Base-by-base conservation (phyloP, 1,140 invertebrate species). In the Leucophenga varia region DNA sequence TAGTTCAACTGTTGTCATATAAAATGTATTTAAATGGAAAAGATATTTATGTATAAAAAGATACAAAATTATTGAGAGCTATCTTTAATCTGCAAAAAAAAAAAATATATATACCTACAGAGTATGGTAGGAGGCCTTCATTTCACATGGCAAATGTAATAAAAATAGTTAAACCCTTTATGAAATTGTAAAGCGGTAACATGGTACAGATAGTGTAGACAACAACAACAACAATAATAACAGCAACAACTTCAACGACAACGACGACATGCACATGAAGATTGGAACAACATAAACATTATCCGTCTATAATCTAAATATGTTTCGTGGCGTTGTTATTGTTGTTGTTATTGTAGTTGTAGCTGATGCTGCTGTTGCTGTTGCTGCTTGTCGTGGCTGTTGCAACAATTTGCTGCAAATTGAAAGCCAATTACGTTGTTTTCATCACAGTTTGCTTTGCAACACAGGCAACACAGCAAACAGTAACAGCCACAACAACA, bases 271-370 rank as follows among this genome's bases (percentile, higher is more conserved):
- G 22, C 22, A 25, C 22, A 25, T 25, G 22, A 25, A 25, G 22
- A 25, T 25, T 25, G 22, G 5, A 6, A 10, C 22, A 25, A 65
- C 63, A 67, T 67, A 67, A 67, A 67, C 56, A 68, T 67, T 67
- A 67, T 67, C 63, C 63, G 63, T 67, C 63, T 67, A 67, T 67
- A 67, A 67, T 67, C 63, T 67, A 67, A 67, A 67, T 67, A 67
- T 67, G 63, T 67, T 55, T 25, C 22, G 22, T 25, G 22, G 22
- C 40, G 35, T 45, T 52, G 41, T 20, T 21, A 12, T 58, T 49
- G 47, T 35, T 42, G 47, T 42, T 40, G 35, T 35, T 10, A 10
- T 56, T 47, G 55, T 45, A 55, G 47, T 56, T 53, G 51, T 38
- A 55, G 57, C 35, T 45, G 57, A 55, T 56, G n/a, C n/a, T n/a